These are phyloP conservation scores for Apodemus speciosus DNA, from an alignment of 2,113 vertebrate genomes.

Conservation along the genomic window DNA sequence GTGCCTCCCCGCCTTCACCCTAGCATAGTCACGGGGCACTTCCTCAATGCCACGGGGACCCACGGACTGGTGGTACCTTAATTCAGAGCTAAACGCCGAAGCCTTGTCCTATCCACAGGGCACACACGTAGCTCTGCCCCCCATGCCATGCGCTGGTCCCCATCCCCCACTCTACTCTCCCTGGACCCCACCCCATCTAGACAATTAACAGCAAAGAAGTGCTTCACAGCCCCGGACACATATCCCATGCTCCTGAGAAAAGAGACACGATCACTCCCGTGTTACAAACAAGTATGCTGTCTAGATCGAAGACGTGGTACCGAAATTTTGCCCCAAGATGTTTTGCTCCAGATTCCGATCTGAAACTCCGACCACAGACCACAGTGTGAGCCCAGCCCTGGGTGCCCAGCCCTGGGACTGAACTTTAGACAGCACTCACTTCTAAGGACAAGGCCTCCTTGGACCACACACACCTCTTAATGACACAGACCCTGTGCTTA, in stretches of 20 bases:
- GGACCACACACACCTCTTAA: not conserved
- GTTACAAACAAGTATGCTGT: not conserved
- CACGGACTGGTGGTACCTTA: not conserved
- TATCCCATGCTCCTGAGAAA: not conserved
- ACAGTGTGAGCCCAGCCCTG: not conserved
- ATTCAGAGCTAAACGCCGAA: not conserved
- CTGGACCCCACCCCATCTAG: not conserved
- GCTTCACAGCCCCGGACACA: rapidly evolving
- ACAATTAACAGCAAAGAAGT: not conserved
- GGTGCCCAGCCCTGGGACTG: not conserved
- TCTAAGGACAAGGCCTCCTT: not conserved
- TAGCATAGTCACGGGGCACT: not conserved
- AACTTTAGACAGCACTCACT: not conserved
- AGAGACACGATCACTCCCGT: not conserved
- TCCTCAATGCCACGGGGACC: not conserved
- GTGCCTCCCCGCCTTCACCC: not conserved
- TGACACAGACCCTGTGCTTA: not conserved
- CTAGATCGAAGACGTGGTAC: not conserved
- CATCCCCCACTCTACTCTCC: not conserved
- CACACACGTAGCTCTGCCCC: not conserved
- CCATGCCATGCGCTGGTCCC: not conserved
- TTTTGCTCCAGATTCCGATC: not conserved
- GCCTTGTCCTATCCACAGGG: not conserved
- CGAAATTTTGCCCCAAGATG: not conserved
- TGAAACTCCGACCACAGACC: not conserved